Evolutionary conservation across 2,888 invertebrate species (phyloP), one percentile per base, ranked within the genome.

Genomic region (Caenorhabditis panamensis): DNA sequence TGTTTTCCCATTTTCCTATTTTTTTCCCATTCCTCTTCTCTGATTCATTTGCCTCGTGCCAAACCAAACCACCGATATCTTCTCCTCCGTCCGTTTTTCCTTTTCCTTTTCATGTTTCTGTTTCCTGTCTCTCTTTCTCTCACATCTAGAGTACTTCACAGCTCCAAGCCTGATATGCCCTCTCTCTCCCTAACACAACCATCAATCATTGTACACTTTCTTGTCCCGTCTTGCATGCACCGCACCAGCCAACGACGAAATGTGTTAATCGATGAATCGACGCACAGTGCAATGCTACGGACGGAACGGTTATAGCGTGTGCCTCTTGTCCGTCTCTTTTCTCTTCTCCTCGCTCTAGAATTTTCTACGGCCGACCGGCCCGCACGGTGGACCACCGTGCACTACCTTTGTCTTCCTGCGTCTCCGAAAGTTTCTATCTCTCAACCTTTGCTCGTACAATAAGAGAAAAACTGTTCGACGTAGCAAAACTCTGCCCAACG

Each of bases 301-400:
- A 22, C 26, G 18, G 51, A 51, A 37, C 28, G 31, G 1, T 49
- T 63, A 22, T 22, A 62, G 6, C 26, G 53, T 36, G 44, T 64
- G 36, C 18, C 22, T 1, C 16, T 28, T 62, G 16, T 49, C 13
- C 31, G 18, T 31, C 16, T 22, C 18, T 58, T 47, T 49, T 6
- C 22, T 22, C 47, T 49, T 13, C 13, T 13, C 41, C 49, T 37
- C 56, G 1, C 37, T 36, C 58, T 58, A 41, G 41, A 41, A 53
- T 24, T 24, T 31, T 51, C 13, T 11, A 24, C n/a, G 22, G 31
- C 31, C 31, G 13, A 28, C 37, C 36, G 26, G 4, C 24, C n/a
- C 22, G 51, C 16, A 20, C 20, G 8, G 51, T 54, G 67, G 67
- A 58, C 67, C 67, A 67, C 47, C 47, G 67, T 67, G 67, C 67